Base-by-base conservation (phyloP, 1,140 invertebrate species). In the Lepidurus packardi region DNA sequence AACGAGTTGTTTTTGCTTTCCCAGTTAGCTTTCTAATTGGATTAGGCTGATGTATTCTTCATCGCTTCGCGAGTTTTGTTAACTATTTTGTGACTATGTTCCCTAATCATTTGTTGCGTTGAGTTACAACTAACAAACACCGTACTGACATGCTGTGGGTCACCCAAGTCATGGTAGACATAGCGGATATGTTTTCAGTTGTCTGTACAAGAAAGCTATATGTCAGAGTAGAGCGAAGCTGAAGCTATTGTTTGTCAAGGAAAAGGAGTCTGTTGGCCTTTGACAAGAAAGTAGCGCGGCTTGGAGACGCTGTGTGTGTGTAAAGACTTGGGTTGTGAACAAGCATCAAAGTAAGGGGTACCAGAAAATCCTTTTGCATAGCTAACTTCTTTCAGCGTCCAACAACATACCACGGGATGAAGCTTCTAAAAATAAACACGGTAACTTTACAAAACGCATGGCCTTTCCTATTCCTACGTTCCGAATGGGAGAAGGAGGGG, bases 391-490 rank as follows among this genome's bases (percentile, higher is more conserved):
- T 65, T 65, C 53, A 65, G 21, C 53, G 53, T 65, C 53, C 53
- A 65, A 65, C 53, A 65, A 65, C 53, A 65, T 65, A 65, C 53
- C 53, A 65, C 21, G 53, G 53, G 53, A 65, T 65, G 53, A 21
- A 65, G 53, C 53, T 65, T 65, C 53, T 65, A 65, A 65, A 65
- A 65, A 65, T 65, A 65, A 65, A 65, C 53, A 65, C 16, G n/a
- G 53, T 21, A 65, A 65, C 53, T 65, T 65, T 65, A 65, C 53
- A 65, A 65, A 65, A 65, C 53, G 53, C 53, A 65, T 65, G 21
- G 53, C 13, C 53, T 65, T 65, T 65, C 34, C 34, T 34, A 34
- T 65, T 65, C 53, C 13, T 16, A 16, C 53, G 21, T 16, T 13
- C 4, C 10, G 45, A 16, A 47, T 65, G 53, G 53, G 53, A 65